phyloP scores from a whole-genome alignment of 2,113 vertebrate species.

The Cheirogaleus medius region DNA sequence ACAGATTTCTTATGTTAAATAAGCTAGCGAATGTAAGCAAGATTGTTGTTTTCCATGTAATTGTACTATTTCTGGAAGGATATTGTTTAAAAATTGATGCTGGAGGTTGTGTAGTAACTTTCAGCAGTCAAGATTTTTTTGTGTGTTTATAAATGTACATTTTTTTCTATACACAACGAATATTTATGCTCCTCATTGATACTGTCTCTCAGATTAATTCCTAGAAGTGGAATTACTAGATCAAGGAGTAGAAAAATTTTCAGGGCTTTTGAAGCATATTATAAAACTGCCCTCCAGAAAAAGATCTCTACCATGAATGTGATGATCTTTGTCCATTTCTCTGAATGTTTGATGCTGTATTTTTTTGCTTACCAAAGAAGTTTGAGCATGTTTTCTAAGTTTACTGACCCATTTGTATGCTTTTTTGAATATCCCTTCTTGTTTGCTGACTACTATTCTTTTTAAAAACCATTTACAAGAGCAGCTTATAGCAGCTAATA shows the following conservation, averaged over 20 bases:
- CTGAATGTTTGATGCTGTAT: not conserved
- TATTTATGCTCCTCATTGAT: not conserved
- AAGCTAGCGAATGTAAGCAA: not conserved
- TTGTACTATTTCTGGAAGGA: constrained; percentile 1
- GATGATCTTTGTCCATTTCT: constrained; percentile 21
- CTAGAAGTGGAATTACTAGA: not conserved
- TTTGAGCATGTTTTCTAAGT: not conserved
- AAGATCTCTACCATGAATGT: not conserved
- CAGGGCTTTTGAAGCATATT: not conserved
- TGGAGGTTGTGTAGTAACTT: not conserved
- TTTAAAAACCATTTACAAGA: not conserved
- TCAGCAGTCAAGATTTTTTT: not conserved
- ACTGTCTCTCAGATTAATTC: not conserved
- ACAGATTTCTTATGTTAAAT: not conserved
- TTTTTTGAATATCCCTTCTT: not conserved
- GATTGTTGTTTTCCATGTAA: not conserved
- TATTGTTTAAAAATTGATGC: not conserved
- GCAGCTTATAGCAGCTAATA: not conserved
- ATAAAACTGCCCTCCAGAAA: not conserved
- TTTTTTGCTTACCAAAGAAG: not conserved
- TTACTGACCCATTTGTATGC: not conserved
- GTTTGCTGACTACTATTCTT: not conserved
- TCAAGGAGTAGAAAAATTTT: not conserved
- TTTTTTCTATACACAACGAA: not conserved
- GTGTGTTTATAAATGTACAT: not conserved